Conservation (phyloP, 2,888 invertebrate species). For the Acanthosepion pharaonis region DNA sequence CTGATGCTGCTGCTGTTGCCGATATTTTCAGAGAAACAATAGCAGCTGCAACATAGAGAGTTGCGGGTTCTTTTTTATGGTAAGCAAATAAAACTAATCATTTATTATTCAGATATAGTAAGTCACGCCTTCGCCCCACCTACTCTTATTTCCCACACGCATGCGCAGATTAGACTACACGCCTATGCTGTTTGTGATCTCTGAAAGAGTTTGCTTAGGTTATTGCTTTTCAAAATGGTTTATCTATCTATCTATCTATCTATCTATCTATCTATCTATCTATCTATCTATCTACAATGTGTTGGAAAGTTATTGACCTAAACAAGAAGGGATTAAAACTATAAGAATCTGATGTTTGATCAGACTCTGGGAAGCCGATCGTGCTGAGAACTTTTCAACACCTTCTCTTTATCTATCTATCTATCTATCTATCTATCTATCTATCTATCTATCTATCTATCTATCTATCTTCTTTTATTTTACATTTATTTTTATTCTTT, state of each 20-base stretch:
- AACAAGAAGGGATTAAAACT: too few relatives aligned
- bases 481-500: too few relatives aligned
- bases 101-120: not conserved
- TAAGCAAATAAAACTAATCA: not conserved
- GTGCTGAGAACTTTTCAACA: too few relatives aligned
- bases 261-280: not conserved
- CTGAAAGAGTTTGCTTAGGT: not conserved
- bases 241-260: not conserved
- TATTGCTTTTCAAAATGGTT: not conserved
- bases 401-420: not conserved
- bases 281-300: not conserved
- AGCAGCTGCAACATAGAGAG: conserved; percentile 4
- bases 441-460: not conserved
- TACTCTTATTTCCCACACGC: not conserved
- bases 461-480: not conserved
- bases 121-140: not conserved
- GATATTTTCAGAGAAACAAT: not conserved
- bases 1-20: not conserved
- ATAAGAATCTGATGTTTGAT: too few relatives aligned
- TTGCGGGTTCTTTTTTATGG: not conserved
- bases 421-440: not conserved
- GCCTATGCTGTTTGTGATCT: not conserved
- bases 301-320: too few relatives aligned
- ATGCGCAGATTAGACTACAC: not conserved
- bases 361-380: too few relatives aligned